These are phyloP conservation scores for Epinephelus lanceolatus DNA, from an alignment of 2,113 vertebrate species.

Conservation along the genomic window DNA sequence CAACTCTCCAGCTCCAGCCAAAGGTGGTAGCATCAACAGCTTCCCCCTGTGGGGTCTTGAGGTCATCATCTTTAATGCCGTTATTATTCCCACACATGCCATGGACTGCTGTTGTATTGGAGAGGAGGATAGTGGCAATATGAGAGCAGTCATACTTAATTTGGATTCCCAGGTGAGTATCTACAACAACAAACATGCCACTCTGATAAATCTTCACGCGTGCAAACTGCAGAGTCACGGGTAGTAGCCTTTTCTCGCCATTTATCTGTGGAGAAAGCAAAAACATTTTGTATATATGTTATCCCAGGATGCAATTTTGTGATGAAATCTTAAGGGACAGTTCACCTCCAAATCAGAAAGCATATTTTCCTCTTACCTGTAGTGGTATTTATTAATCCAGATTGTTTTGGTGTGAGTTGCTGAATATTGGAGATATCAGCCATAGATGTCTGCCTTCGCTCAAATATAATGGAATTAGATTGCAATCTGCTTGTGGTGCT, in stretches of 20 bases:
- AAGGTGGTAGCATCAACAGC: constrained; percentile 11
- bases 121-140: constrained; percentile 26
- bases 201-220: constrained; percentile 9
- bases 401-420: too few relatives aligned
- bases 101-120: neutral
- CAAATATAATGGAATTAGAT: too few relatives aligned
- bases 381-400: too few relatives aligned
- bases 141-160: constrained; percentile 46
- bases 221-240: constrained; percentile 36
- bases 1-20: constrained; percentile 43
- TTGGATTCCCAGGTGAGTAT: constrained; percentile 38
- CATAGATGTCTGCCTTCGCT: too few relatives aligned
- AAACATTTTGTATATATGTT: neutral
- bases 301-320: neutral
- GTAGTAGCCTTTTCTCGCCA: neutral
- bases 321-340: too few relatives aligned
- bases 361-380: too few relatives aligned
- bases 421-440: too few relatives aligned
- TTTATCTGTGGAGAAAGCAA: constrained; percentile 34
- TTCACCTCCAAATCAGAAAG: too few relatives aligned
- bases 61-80: constrained; percentile 32
- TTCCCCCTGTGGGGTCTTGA: constrained; percentile 9
- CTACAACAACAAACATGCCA: constrained; percentile 28
- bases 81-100: constrained; percentile 58
- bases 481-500: too few relatives aligned